Base-by-base conservation (phyloP, 2,113 vertebrate species). In the Dermatemys mawii region DNA sequence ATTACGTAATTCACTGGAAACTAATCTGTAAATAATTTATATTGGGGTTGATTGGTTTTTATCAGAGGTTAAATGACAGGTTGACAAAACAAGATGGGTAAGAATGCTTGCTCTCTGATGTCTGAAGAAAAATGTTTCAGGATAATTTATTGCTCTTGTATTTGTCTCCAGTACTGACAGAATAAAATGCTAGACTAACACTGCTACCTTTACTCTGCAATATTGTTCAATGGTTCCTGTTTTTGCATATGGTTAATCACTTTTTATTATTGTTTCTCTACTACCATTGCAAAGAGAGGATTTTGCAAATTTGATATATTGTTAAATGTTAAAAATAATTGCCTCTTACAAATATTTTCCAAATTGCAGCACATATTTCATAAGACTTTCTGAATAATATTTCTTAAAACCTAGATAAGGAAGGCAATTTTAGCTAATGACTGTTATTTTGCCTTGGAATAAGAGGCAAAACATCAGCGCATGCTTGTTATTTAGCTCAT, bases 401-500 rank as follows among this genome's bases (percentile, higher is more conserved):
- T 79, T 32, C 22, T 89, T 76, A 60, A 87, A 41, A 27, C n/a
- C 50, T 16, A 38, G 22, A 17, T 27, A 83, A 16, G n/a, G 16
- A 46, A 67, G 41, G 57, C 49, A 87, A 38, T 75, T 96, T 89
- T 88, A 90, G 46, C 16, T 86, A 41, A 81, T 84, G 22, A 50
- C 14, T 75, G 12, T 19, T 14, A 16, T 29, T 90, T 55, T 38
- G 8, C 11, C 26, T 73, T 75, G 48, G 83, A 90, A 49, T 21
- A 38, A 95, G 92, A 92, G n/a, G 11, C 27, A 88, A 92, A 94
- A 81, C 79, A 79, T 5, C 8, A 11, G 84, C 76, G 57, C 44
- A 0, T 54, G 35, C 91, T 96, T 90, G 22, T 38, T 89, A 4
- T 92, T 96, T 93, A 76, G 89, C 32, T 89, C 11, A 49, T 10